Evolutionary conservation across 2,113 vertebrate genomes (phyloP).

Genomic region (Glaucidium brasilianum): DNA sequence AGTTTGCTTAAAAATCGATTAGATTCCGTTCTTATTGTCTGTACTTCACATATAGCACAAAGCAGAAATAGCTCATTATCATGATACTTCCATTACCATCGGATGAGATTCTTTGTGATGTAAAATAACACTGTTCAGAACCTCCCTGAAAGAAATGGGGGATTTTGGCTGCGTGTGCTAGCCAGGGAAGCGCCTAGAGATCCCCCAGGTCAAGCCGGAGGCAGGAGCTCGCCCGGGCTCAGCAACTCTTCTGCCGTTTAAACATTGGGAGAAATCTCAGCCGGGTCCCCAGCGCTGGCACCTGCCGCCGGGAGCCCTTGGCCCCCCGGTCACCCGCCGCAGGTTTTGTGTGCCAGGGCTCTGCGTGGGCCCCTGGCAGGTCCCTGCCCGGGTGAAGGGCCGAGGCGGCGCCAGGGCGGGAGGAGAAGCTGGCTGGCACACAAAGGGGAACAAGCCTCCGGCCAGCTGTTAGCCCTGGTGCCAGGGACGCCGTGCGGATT

Average conservation of each 20-base stretch:
- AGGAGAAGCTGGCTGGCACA: not conserved
- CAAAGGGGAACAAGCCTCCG: not conserved
- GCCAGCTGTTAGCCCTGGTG: not conserved
- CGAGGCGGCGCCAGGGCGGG: not conserved
- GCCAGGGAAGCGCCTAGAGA: fast-evolving
- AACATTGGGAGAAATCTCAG: not conserved
- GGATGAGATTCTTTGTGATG: not conserved
- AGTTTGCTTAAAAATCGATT: not conserved
- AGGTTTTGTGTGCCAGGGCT: not conserved
- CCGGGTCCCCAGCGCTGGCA: too few relatives aligned
- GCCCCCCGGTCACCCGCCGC: too few relatives aligned
- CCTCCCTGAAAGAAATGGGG: not conserved
- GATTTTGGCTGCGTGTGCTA: not conserved
- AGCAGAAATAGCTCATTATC: not conserved
- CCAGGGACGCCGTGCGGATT: not conserved
- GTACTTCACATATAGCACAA: not conserved
- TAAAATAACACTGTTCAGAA: not conserved
- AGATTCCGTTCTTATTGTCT: not conserved
- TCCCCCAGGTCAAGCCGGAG: not conserved
- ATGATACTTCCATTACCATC: not conserved
- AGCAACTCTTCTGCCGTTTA: not conserved
- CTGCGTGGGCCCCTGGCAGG: not conserved
- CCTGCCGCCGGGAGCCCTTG: too few relatives aligned
- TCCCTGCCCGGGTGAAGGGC: not conserved
- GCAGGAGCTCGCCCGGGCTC: not conserved